Base-by-base conservation (phyloP, 37 sponge, comb jelly and placozoan species). In the Axinella damicornis region DNA sequence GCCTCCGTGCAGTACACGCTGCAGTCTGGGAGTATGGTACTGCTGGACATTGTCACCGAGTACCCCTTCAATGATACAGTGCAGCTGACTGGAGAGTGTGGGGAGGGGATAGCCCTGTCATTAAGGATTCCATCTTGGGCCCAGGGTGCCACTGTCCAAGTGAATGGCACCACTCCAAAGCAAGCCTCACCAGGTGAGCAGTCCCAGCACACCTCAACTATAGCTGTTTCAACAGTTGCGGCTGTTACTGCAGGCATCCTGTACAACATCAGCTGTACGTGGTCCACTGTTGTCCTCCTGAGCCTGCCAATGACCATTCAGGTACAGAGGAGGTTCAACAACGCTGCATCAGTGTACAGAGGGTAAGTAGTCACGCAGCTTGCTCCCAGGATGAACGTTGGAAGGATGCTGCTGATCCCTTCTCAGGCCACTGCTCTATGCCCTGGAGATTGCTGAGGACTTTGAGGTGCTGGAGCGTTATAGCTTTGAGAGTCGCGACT, bases 81-180 rank as follows among this genome's bases (percentile, higher is more conserved):
- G 39, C 24, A 33, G 11, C 35, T 90, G 9, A 34, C 13, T 68
- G 82, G 58, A 9, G 0, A 14, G 33, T 74, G 81, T 79, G 63
- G 35, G 25, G 54, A 33, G 37, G 41, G n/a, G 31, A 61, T 79
- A 13, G 22, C 46, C 31, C 52, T 92, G 17, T 61, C 55, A 17
- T 66, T 92, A 18, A 68, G 93, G 30, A 73, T 92, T n/a, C 93
- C 93, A 21, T 88, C 89, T 15, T 92, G 93, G 93, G 67, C 93
- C 25, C 17, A 63, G 1, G 67, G 61, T 34, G 61, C 89, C 32
- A 83, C 36, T 13, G 69, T 88, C 28, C 21, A 58, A 0, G 70
- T 83, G 18, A 75, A 88, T 73, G 67, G 82, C 1, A 57, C 33
- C 19, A 16, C 54, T 22, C 46, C 79, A 20, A 9, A 14, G 6